Percentiles rank a stretch among this genome's conserved stretches.
phyloP scores from a whole-genome alignment of 2,113 vertebrate species.

The Plecotus auritus region DNA sequence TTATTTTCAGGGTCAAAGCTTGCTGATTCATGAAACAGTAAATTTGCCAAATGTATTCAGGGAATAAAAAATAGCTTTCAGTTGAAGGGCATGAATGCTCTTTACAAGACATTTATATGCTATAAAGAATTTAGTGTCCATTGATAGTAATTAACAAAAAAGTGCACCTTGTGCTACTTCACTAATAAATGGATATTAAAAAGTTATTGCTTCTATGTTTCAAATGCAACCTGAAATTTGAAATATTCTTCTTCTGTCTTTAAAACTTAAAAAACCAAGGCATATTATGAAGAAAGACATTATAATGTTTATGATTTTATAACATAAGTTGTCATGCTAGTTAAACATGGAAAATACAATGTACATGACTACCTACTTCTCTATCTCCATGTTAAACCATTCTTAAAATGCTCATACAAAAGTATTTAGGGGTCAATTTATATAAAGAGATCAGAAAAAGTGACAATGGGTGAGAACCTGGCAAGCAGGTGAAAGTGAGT shows the following conservation, averaged over 20 bases:
- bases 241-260: not conserved
- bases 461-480: not conserved
- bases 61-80: constrained; percentile 2
- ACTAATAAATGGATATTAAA: not conserved
- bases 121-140: not conserved
- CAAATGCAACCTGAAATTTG: not conserved
- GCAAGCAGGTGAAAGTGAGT: not conserved
- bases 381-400: not conserved
- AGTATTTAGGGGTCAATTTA: not conserved
- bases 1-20: constrained; percentile 14
- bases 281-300: not conserved
- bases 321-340: not conserved
- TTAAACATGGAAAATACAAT: not conserved
- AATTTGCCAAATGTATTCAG: constrained; percentile 30
- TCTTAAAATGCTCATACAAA: not conserved
- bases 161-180: not conserved
- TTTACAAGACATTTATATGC: constrained; percentile 5
- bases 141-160: constrained; percentile 31
- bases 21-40: constrained; percentile 6
- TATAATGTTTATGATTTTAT: not conserved
- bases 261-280: not conserved
- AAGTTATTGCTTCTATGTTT: not conserved
- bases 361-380: not conserved
- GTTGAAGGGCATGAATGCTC: not conserved
- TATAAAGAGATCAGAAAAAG: not conserved